These are phyloP conservation scores for Microplitis demolitor DNA, from an alignment of 1,140 invertebrate genomes.

Conservation along the genomic window DNA sequence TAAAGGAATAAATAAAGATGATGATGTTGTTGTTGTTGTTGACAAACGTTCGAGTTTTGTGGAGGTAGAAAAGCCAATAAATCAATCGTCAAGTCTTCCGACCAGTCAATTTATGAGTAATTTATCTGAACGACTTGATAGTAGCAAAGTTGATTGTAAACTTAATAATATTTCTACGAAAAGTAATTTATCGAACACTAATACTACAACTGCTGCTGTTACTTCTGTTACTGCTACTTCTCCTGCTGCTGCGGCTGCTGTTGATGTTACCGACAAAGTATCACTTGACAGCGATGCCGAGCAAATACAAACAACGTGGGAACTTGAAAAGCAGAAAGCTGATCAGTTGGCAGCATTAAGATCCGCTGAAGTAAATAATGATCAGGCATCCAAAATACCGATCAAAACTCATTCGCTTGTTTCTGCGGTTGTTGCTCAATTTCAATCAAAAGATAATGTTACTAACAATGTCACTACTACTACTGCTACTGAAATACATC, in stretches of 20 bases:
- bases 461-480: too few species aligned
- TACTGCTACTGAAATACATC: conserved; percentile 13
- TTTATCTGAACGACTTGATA: conserved; percentile 8
- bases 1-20: conserved; percentile 37
- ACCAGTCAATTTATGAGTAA: conserved; percentile 7
- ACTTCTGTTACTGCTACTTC: conserved; percentile 3
- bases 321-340: conserved; percentile 55
- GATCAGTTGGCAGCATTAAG: conserved; percentile 50
- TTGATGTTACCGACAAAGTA: conserved; percentile 20
- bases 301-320: conserved; percentile 54
- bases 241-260: conserved; percentile 5
- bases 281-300: conserved; percentile 26
- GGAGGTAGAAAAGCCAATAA: conserved; percentile 36
- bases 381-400: conserved; percentile 24
- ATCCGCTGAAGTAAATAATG: conserved; percentile 37
- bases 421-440: conserved; percentile 20
- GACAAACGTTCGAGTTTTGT: conserved; percentile 47
- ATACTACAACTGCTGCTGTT: background rate
- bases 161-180: background rate
- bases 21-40: conserved; percentile 27
- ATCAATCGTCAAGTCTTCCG: conserved; percentile 2
- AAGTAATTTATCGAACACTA: background rate
- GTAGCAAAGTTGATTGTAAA: conserved; percentile 1
- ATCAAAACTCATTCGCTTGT: conserved; percentile 21
- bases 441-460: conserved; percentile 19